These are phyloP conservation scores for Apostichopus japonicus DNA, from an alignment of 35 echinoderm and acorn worm genomes.

Conservation along the genomic window DNA sequence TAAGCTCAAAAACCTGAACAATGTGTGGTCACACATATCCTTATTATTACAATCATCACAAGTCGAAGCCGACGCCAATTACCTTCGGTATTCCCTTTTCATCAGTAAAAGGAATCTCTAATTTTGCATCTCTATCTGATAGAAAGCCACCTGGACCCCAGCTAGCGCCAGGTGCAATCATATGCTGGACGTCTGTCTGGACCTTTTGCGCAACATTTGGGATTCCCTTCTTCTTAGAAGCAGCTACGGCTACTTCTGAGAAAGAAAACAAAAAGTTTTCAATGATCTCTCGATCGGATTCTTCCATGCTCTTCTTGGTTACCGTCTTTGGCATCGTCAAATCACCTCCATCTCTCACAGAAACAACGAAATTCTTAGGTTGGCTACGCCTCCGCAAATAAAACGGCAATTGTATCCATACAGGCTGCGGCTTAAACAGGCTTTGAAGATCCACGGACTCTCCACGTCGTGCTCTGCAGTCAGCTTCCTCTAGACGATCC, in stretches of 20 bases:
- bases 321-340: constrained; percentile 26
- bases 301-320: neutral
- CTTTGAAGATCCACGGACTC: neutral
- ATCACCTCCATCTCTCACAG: neutral
- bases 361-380: neutral
- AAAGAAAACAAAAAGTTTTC: constrained; percentile 47
- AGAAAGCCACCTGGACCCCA: no score
- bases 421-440: constrained; percentile 15
- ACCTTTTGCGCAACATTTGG: neutral
- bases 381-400: neutral
- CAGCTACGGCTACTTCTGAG: neutral
- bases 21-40: neutral
- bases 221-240: neutral
- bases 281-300: neutral
- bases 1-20: neutral
- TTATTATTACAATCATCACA: neutral
- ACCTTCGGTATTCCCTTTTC: neutral
- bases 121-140: no score
- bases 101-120: no score
- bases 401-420: neutral
- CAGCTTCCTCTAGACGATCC: constrained; percentile 7
- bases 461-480: neutral
- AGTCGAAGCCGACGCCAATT: neutral
- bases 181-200: neutral
- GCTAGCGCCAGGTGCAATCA: no score